These are phyloP conservation scores for Harpalus rufipes DNA, from an alignment of 2,888 invertebrate species.

Conservation along the genomic window DNA sequence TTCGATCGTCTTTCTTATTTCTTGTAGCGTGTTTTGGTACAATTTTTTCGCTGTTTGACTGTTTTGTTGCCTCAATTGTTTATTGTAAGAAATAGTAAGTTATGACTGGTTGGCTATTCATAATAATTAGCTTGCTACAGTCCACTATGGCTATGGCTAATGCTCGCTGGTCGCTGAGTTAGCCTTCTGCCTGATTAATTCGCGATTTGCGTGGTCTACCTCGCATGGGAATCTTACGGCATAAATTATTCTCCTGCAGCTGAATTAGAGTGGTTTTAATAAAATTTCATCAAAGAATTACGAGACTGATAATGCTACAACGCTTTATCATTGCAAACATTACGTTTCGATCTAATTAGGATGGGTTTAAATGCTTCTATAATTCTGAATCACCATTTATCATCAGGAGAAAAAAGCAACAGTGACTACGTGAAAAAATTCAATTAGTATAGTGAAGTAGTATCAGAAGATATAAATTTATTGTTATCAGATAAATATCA, in stretches of 20 bases:
- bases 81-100: slow-evolving; percentile 56
- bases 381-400: not conserved
- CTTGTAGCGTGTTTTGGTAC: not conserved
- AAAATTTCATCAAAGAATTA: slow-evolving; percentile 41
- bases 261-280: slow-evolving; percentile 57
- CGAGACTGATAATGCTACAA: not conserved
- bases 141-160: slow-evolving; percentile 18
- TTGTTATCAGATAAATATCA: too few relatives aligned
- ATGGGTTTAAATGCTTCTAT: not conserved
- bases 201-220: slow-evolving; percentile 62
- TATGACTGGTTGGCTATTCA: slow-evolving; percentile 52
- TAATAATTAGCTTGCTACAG: slow-evolving; percentile 58
- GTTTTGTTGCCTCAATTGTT: slow-evolving; percentile 40
- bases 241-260: slow-evolving; percentile 67
- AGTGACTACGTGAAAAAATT: not conserved
- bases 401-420: not conserved
- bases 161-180: slow-evolving; percentile 28
- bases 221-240: slow-evolving; percentile 51
- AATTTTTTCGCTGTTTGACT: not conserved
- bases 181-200: slow-evolving; percentile 58
- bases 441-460: not conserved
- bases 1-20: not conserved
- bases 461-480: not conserved
- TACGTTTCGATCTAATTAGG: slow-evolving; percentile 2
- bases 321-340: not conserved